Base-by-base conservation (phyloP, 2,797 vertebrate genomes). In the Pachyuromys duprasi region DNA sequence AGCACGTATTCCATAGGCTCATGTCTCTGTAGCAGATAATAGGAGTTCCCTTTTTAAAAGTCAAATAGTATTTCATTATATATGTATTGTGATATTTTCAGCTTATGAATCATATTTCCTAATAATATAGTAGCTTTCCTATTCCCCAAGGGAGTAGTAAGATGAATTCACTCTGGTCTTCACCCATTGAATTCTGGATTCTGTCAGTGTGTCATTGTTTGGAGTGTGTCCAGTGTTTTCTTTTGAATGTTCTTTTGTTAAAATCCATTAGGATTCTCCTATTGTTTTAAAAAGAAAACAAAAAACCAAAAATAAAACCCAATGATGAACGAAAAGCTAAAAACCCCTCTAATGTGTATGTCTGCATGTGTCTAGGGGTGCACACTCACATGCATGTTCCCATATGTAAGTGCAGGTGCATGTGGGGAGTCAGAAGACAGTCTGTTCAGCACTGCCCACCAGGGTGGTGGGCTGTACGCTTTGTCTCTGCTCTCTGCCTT, bases 21-120 rank as follows among this genome's bases (percentile, higher is more conserved):
- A 22, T 79, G 65, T 86, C 24, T 96, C 82, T 92, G 36, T 82
- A 39, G 36, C 33, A 60, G 78, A 74, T 84, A 15, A n/a, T 63
- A 86, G 63, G 3, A 62, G 53, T 93, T 76, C 45, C 28, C 63
- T 53, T 67, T 70, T 89, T 89, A 60, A 74, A 45, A 93, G 24
- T 53, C 63, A 39, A 39, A n/a, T 60, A 53, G 0, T 80, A 67
- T 83, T 92, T 79, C 20, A 17, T 74, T 94, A 14, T 31, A 3
- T 84, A 49, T 80, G 11, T 72, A 70, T 83, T 78, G 33, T n/a
- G 36, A 89, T 79, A 78, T 65, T 94, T 89, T 89, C n/a, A 57
- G 17, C 12, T 55, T 94, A 24, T 86, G 49, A 94, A 69, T 28
- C 91, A 4, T 91, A 45, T 93, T 95, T 94, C 53, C 63, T 75